Evolutionary conservation across 2,888 invertebrate genomes (phyloP).

Genomic region (Congeria kusceri): DNA sequence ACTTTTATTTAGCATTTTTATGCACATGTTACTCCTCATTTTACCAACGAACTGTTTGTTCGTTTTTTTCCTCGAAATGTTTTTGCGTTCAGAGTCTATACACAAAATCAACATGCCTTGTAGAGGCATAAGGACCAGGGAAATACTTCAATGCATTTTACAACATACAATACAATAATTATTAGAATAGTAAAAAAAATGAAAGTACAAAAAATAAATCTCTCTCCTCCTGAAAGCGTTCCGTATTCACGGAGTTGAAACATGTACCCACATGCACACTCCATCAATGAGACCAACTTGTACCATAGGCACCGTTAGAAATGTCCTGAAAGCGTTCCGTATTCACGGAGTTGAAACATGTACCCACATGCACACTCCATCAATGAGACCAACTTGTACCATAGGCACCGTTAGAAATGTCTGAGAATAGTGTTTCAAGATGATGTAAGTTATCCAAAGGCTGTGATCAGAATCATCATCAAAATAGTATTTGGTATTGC

Average conservation of each 20-base stretch:
- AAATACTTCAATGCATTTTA: slow-evolving; percentile 22
- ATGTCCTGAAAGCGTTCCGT: slow-evolving; percentile 59
- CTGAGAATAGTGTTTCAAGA: neutral
- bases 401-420: too few species aligned
- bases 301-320: too few species aligned
- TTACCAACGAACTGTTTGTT: too few species aligned
- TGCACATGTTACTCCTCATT: too few species aligned
- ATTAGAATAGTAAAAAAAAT: slow-evolving; percentile 19
- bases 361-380: neutral
- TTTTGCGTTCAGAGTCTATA: too few species aligned
- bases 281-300: too few species aligned
- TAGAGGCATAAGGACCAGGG: slow-evolving; percentile 13
- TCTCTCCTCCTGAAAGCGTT: slow-evolving; percentile 54
- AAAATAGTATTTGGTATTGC: too few species aligned
- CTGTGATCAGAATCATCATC: neutral
- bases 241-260: slow-evolving; percentile 39
- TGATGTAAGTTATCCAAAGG: neutral
- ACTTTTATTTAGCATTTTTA: too few species aligned
- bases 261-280: neutral
- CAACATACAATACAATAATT: slow-evolving; percentile 32
- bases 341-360: slow-evolving; percentile 28
- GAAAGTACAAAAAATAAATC: slow-evolving; percentile 55
- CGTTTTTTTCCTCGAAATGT: too few species aligned
- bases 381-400: too few species aligned
- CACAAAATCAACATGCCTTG: too few species aligned